Conservation (phyloP, 2,113 vertebrate genomes). For the Phalacrocorax pelagicus region DNA sequence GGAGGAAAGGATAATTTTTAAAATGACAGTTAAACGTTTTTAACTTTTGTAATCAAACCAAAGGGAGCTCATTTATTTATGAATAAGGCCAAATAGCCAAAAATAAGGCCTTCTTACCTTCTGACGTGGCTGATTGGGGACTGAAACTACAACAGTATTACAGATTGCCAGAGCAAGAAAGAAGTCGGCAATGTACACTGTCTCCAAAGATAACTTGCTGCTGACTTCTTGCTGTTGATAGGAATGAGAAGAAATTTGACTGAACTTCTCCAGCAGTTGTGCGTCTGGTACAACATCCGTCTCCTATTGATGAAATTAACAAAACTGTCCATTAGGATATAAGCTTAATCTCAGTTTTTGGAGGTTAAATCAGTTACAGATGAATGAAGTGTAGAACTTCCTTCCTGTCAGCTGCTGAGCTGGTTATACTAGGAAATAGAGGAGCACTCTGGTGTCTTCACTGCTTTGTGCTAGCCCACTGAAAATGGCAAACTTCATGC, state of each 20-base stretch:
- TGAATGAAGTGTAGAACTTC: background rate
- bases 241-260: constrained; percentile 67
- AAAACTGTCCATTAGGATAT: background rate
- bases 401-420: background rate
- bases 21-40: background rate
- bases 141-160: constrained; percentile 94
- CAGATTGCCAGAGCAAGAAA: constrained; percentile 91
- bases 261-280: constrained; percentile 81
- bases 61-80: background rate
- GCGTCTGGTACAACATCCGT: constrained; percentile 89
- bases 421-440: background rate
- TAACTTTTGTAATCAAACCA: background rate
- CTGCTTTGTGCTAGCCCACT: background rate
- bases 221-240: background rate
- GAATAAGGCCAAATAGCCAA: background rate
- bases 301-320: constrained; percentile 75
- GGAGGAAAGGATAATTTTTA: background rate
- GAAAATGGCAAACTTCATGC: background rate
- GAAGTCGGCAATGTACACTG: constrained; percentile 85
- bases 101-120: constrained; percentile 69
- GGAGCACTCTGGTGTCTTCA: background rate
- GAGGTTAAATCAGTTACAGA: background rate
- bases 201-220: constrained; percentile 63
- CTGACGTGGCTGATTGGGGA: constrained; percentile 77
- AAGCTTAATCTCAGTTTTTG: background rate